phyloP scores from a whole-genome alignment of 2,113 vertebrate genomes.

The Emydocephalus ijimae region DNA sequence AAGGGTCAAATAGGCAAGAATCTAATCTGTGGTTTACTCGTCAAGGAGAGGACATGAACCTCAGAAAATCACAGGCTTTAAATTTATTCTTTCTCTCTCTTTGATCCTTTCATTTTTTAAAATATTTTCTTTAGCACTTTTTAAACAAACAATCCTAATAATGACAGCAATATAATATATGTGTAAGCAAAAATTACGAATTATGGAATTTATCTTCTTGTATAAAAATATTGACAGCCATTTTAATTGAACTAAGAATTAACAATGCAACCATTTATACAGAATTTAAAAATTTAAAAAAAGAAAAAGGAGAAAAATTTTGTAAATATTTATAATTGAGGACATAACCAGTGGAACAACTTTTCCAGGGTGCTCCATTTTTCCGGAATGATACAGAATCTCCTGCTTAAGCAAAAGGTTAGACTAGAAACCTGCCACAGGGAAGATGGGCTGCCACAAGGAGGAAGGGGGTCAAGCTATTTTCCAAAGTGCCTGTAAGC shows the following conservation, averaged over 20 bases:
- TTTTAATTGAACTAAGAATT: background rate
- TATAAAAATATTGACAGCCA: background rate
- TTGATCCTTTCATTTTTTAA: background rate
- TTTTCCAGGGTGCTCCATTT: too few species aligned
- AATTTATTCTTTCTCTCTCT: too few species aligned
- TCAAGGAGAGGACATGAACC: background rate
- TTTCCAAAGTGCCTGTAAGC: too few species aligned
- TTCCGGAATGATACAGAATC: too few species aligned
- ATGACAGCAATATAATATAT: background rate
- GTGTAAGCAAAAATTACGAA: background rate
- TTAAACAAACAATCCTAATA: background rate
- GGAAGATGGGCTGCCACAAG: too few species aligned
- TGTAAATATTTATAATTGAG: background rate
- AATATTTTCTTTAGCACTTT: background rate
- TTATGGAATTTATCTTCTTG: background rate
- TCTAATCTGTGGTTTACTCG: background rate
- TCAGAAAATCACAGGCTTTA: background rate
- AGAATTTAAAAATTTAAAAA: background rate
- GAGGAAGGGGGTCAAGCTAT: too few species aligned
- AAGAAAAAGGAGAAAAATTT: background rate
- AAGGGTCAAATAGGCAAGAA: background rate
- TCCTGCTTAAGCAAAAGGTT: too few species aligned
- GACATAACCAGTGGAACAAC: background rate
- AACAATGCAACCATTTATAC: background rate
- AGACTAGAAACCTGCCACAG: too few species aligned